These are phyloP conservation scores for Drosophila prosaltans DNA, from an alignment of 1,140 invertebrate genomes.

Conservation along the genomic window DNA sequence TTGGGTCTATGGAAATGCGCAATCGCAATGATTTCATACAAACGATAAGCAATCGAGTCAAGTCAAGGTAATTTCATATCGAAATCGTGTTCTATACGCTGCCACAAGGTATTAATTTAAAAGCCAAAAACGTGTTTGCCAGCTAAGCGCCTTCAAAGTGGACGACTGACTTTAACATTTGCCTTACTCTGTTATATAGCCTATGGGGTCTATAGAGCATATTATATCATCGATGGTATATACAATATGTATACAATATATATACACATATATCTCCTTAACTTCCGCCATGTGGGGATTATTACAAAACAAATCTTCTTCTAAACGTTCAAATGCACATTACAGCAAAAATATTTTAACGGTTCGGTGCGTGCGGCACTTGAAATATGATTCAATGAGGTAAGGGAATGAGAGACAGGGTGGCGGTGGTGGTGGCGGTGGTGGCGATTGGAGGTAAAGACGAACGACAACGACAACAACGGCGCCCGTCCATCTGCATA, in stretches of 20 bases:
- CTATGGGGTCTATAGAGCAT: conserved; percentile 28
- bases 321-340: conserved; percentile 60
- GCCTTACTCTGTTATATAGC: conserved; percentile 11
- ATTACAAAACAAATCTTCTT: conserved; percentile 37
- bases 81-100: conserved; percentile 72
- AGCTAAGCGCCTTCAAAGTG: conserved; percentile 63
- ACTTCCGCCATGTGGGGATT: conserved; percentile 60
- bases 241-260: conserved; percentile 14
- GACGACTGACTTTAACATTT: conserved; percentile 32
- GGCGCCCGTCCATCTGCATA: conserved; percentile 44
- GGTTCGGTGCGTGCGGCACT: conserved; percentile 58
- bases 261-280: conserved; percentile 25
- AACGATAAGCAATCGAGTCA: conserved; percentile 51
- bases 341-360: conserved; percentile 39
- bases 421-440: no score
- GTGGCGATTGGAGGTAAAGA: background rate
- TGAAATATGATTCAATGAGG: conserved; percentile 70
- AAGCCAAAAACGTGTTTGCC: conserved; percentile 75
- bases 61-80: conserved; percentile 75
- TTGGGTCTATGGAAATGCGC: conserved; percentile 45
- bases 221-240: conserved; percentile 61
- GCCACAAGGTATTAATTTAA: conserved; percentile 76
- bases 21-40: conserved; percentile 69
- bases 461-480: background rate
- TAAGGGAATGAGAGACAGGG: no score